phyloP scores from a whole-genome alignment of 2,113 vertebrate species.

The Pipa parva region DNA sequence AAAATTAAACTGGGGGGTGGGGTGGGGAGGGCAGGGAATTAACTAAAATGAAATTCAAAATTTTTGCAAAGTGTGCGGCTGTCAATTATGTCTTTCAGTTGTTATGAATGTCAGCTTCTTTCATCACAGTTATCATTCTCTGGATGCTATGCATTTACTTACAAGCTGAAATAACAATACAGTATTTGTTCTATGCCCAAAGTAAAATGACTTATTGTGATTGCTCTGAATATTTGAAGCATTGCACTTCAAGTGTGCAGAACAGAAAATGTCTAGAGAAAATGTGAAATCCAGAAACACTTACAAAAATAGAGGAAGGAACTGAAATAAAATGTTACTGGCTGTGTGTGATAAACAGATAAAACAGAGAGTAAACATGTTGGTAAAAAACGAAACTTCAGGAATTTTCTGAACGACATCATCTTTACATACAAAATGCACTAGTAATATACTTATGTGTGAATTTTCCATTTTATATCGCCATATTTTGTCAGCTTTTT shows the following conservation, averaged over 20 bases:
- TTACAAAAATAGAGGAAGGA: too few relatives aligned
- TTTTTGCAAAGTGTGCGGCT: background rate
- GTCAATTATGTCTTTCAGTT: conserved; percentile 17
- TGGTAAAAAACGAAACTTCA: too few relatives aligned
- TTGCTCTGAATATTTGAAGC: conserved; percentile 7
- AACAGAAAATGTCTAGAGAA: background rate
- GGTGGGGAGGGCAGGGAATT: too few relatives aligned
- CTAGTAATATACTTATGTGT: too few relatives aligned
- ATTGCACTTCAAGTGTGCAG: conserved; percentile 6
- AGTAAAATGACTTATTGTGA: conserved; percentile 23
- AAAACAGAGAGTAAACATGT: too few relatives aligned
- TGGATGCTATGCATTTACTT: background rate
- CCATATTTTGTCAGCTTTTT: too few relatives aligned
- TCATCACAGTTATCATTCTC: conserved; percentile 28
- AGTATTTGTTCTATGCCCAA: conserved; percentile 22
- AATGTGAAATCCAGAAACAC: conserved; percentile 1
- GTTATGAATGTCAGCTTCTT: conserved; percentile 15
- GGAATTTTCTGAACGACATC: background rate
- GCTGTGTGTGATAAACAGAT: too few relatives aligned
- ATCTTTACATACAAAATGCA: too few relatives aligned
- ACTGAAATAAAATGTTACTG: too few relatives aligned
- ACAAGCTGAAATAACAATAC: conserved; percentile 37
- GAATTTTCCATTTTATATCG: too few relatives aligned
- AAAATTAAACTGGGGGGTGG: too few relatives aligned
- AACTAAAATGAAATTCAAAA: too few relatives aligned